Conservation (phyloP, 1,140 invertebrate genomes). For the Aphaenogaster rudis region DNA sequence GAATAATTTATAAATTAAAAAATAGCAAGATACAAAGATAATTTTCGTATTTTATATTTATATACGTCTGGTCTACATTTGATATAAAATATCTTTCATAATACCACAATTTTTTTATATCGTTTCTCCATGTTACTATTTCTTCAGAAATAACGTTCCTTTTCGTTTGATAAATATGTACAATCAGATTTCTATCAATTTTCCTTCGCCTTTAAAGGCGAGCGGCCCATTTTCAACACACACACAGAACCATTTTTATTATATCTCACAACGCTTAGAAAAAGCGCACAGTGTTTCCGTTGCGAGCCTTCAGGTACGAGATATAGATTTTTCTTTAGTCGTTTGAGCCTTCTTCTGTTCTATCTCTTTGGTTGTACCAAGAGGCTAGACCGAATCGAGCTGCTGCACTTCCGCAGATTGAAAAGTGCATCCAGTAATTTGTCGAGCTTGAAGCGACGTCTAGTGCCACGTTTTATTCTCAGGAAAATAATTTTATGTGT, state of each 20-base stretch:
- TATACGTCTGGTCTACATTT: background rate
- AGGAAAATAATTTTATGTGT: slow-evolving; percentile 10
- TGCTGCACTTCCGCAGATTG: slow-evolving; percentile 68
- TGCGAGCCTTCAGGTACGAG: slow-evolving; percentile 23
- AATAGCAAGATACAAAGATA: background rate
- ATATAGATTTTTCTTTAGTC: slow-evolving; percentile 54
- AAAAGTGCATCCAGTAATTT: slow-evolving; percentile 63
- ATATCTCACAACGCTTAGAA: slow-evolving; percentile 35
- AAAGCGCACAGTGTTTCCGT: slow-evolving; percentile 22
- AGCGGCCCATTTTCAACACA: slow-evolving; percentile 13
- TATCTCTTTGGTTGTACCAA: slow-evolving; percentile 41
- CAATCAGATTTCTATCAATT: slow-evolving; percentile 33
- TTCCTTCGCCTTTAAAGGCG: slow-evolving; percentile 34
- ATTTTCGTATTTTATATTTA: background rate
- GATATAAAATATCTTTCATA: slow-evolving; percentile 3
- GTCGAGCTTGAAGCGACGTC: slow-evolving; percentile 23
- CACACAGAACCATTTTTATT: slow-evolving; percentile 33
- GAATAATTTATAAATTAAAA: background rate
- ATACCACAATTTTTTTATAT: slow-evolving; percentile 6
- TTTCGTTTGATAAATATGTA: slow-evolving; percentile 13
- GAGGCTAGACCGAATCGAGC: slow-evolving; percentile 11
- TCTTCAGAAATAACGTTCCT: background rate
- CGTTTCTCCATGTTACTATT: background rate
- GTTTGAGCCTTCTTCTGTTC: slow-evolving; percentile 58
- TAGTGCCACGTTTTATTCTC: background rate